phyloP scores from a whole-genome alignment of 2,113 vertebrate genomes.

The Psettodes erumei region DNA sequence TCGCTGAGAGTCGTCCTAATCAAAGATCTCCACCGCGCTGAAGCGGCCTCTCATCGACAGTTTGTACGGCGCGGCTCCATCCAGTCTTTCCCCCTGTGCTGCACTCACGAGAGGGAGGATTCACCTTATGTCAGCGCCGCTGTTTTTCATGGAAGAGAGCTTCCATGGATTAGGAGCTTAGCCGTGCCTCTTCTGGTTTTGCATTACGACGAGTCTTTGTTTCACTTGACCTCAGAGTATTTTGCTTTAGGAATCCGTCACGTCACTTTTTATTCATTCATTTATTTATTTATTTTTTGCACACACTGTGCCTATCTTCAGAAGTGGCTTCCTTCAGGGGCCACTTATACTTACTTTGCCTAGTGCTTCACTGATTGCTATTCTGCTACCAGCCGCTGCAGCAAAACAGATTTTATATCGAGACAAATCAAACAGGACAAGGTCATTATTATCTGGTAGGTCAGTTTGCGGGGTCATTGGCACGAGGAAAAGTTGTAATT shows the following conservation, averaged over 20 bases:
- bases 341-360: no score
- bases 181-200: conserved; percentile 18
- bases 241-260: neutral
- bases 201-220: conserved; percentile 14
- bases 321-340: no score
- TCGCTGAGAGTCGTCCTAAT: conserved; percentile 1
- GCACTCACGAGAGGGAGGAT: neutral
- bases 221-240: conserved; percentile 5
- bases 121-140: conserved; percentile 1
- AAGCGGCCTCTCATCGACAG: conserved; percentile 9
- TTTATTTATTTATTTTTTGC: no score
- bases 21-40: conserved; percentile 12
- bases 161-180: conserved; percentile 40
- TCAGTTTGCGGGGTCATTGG: neutral
- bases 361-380: no score
- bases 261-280: neutral
- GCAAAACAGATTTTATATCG: neutral
- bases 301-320: no score
- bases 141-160: conserved; percentile 40
- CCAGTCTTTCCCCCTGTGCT: conserved; percentile 5
- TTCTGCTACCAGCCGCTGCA: neutral
- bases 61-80: conserved; percentile 10
- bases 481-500: neutral
- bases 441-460: neutral
- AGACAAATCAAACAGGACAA: neutral